A percentile compares a stretch with the other conserved stretches of the same genome.
These are phyloP conservation scores for Caenorhabditis zanzibari DNA, from an alignment of 2,888 invertebrate genomes.

Conservation along the genomic window DNA sequence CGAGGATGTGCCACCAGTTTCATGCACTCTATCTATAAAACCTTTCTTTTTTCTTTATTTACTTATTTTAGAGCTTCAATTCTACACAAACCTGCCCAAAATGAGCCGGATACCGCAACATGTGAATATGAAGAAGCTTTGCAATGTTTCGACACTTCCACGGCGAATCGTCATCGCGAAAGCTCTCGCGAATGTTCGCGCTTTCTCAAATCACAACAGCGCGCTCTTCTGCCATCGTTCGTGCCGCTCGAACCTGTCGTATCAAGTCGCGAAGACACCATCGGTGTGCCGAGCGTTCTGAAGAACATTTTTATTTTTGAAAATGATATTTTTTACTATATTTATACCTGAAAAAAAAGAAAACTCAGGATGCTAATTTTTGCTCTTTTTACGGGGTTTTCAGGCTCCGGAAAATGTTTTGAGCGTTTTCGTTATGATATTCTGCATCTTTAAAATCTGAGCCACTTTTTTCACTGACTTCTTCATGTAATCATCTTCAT, in stretches of 20 bases:
- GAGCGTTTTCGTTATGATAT: too few relatives aligned
- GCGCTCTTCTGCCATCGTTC: slow-evolving; percentile 98
- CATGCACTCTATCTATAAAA: slow-evolving; percentile 93
- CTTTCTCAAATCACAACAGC: slow-evolving; percentile 99
- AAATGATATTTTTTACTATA: too few relatives aligned
- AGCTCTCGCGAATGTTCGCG: slow-evolving; percentile 92
- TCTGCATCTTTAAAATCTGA: too few relatives aligned
- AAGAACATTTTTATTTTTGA: too few relatives aligned
- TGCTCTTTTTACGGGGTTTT: too few relatives aligned
- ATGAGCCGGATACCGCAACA: slow-evolving; percentile 99
- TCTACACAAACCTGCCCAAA: slow-evolving; percentile 89
- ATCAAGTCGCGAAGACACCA: slow-evolving; percentile 97
- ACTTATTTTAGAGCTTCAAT: too few relatives aligned
- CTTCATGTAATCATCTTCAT: slow-evolving; percentile 87
- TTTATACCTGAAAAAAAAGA: too few relatives aligned
- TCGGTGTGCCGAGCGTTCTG: slow-evolving; percentile 89
- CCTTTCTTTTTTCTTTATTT: background rate
- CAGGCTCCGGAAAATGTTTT: too few relatives aligned
- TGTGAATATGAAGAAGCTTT: slow-evolving; percentile 98
- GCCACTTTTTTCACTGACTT: too few relatives aligned
- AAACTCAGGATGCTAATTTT: too few relatives aligned
- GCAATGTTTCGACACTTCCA: slow-evolving; percentile 99
- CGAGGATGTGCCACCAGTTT: slow-evolving; percentile 98
- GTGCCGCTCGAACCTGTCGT: slow-evolving; percentile 93
- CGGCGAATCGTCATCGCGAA: slow-evolving; percentile 98